Conservation (phyloP, 1,140 invertebrate species). For the Drosophila equinoxialis region DNA sequence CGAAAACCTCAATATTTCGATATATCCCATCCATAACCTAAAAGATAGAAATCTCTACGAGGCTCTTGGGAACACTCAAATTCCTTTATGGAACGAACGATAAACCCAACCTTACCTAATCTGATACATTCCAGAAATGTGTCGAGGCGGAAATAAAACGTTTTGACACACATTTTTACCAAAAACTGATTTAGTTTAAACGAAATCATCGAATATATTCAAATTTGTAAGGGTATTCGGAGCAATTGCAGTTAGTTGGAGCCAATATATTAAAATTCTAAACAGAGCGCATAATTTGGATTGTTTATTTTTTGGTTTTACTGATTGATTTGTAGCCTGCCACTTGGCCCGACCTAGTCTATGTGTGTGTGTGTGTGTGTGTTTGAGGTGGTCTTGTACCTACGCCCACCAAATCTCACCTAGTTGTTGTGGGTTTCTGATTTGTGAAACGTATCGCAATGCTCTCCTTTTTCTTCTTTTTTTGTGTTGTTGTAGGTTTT, state of each 20-base stretch:
- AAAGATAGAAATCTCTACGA: too few relatives aligned
- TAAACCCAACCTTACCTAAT: too few relatives aligned
- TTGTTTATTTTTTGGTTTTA: slow-evolving; percentile 43
- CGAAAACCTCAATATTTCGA: too few relatives aligned
- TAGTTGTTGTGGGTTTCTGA: slow-evolving; percentile 22
- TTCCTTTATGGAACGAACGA: too few relatives aligned
- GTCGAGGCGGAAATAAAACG: too few relatives aligned
- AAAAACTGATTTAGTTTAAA: too few relatives aligned
- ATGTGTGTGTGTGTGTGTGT: slow-evolving; percentile 21
- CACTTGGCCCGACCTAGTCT: slow-evolving; percentile 42
- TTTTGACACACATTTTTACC: too few relatives aligned
- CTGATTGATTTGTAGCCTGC: slow-evolving; percentile 71
- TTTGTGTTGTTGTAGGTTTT: not conserved
- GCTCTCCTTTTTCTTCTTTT: slow-evolving; percentile 32
- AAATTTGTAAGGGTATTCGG: not conserved
- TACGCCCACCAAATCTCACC: slow-evolving; percentile 39
- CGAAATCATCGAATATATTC: too few relatives aligned
- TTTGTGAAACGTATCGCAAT: slow-evolving; percentile 18
- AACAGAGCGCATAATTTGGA: slow-evolving; percentile 42
- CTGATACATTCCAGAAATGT: too few relatives aligned
- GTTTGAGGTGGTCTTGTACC: not conserved
- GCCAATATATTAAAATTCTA: slow-evolving; percentile 57
- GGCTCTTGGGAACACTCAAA: too few relatives aligned
- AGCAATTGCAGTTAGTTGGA: not conserved
- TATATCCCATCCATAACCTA: too few relatives aligned